These are phyloP conservation scores for Microchrysa polita DNA, from an alignment of 2,888 invertebrate genomes.

Conservation along the genomic window DNA sequence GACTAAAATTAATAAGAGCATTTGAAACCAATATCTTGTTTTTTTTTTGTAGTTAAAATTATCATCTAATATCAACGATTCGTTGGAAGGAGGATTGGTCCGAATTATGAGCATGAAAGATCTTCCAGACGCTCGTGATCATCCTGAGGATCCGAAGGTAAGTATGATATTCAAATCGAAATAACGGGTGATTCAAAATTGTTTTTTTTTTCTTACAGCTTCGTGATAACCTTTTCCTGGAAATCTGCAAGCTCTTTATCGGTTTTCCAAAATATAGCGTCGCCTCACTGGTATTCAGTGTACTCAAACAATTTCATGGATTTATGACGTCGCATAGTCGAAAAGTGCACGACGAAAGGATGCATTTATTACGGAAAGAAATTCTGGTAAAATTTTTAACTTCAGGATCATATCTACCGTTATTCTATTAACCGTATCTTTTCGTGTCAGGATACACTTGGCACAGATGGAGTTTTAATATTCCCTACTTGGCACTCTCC, in stretches of 20 bases:
- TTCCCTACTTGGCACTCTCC: slow-evolving; percentile 74
- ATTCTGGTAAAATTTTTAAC: slow-evolving; percentile 60
- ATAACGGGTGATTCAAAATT: too few species aligned
- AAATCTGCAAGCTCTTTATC: slow-evolving; percentile 59
- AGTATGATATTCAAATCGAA: not conserved
- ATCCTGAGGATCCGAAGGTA: slow-evolving; percentile 51
- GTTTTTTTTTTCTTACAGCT: slow-evolving; percentile 52
- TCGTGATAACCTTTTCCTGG: slow-evolving; percentile 57
- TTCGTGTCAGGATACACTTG: slow-evolving; percentile 68
- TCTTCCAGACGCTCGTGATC: slow-evolving; percentile 47
- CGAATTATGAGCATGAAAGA: slow-evolving; percentile 49
- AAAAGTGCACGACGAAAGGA: slow-evolving; percentile 58
- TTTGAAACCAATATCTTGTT: too few species aligned
- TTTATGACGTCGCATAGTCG: slow-evolving; percentile 62
- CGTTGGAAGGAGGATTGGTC: slow-evolving; percentile 49
- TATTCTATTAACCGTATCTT: not conserved
- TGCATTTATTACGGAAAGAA: slow-evolving; percentile 60
- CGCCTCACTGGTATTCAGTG: slow-evolving; percentile 66
- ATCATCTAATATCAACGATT: slow-evolving; percentile 25
- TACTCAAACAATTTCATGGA: slow-evolving; percentile 62
- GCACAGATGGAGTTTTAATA: slow-evolving; percentile 75
- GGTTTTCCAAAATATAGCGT: slow-evolving; percentile 65
- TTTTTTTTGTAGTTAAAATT: slow-evolving; percentile 46
- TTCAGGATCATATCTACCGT: not conserved
- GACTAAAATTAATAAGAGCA: too few species aligned